These are phyloP conservation scores for Procavia capensis DNA, from an alignment of 2,113 vertebrate genomes.

Conservation along the genomic window DNA sequence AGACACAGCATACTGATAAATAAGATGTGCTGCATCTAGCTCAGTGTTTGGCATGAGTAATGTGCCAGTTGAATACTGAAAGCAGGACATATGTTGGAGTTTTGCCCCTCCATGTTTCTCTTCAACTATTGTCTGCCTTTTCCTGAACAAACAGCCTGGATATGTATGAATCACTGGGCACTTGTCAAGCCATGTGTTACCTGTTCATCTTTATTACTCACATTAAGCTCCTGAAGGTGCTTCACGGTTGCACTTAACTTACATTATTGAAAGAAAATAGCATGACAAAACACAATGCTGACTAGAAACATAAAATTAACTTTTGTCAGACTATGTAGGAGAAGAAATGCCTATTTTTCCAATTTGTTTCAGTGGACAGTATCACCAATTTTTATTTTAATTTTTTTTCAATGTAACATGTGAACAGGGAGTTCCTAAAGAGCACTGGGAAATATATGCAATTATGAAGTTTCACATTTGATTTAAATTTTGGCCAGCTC, in stretches of 20 bases:
- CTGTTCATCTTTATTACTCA: background rate
- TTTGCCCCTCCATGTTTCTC: background rate
- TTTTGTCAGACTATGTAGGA: background rate
- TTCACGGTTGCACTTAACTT: background rate
- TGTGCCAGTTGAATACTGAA: background rate
- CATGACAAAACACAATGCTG: background rate
- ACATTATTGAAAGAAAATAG: background rate
- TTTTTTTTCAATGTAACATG: conserved; percentile 23
- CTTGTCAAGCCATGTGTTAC: fast-evolving
- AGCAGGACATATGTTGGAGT: background rate
- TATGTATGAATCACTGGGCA: background rate
- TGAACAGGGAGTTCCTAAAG: conserved; percentile 11
- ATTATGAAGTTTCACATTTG: conserved; percentile 52
- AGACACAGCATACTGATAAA: background rate
- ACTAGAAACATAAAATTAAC: background rate
- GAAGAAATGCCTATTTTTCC: background rate
- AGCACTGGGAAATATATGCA: background rate
- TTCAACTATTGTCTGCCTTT: background rate
- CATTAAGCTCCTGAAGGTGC: background rate
- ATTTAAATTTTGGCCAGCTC: conserved; percentile 60
- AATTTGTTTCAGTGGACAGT: background rate
- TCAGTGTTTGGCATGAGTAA: background rate
- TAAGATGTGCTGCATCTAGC: background rate
- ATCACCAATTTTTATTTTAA: background rate
- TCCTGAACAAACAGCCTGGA: background rate